phyloP scores from a whole-genome alignment of 2,888 invertebrate species.

The Volucella inanis region DNA sequence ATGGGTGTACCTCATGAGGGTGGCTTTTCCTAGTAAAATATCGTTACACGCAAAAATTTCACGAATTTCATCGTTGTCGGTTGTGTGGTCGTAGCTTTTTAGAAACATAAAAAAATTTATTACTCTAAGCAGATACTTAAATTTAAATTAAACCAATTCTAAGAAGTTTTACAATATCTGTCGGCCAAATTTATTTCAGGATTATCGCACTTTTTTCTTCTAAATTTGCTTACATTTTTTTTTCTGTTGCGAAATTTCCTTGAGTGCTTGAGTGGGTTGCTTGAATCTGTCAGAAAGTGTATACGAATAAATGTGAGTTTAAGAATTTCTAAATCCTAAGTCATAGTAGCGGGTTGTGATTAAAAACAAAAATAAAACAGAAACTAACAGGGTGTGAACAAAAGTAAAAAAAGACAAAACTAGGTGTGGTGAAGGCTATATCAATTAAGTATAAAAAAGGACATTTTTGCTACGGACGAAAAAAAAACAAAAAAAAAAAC shows the following conservation, averaged over 20 bases:
- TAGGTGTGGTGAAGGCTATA: conserved; percentile 73
- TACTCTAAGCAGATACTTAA: conserved; percentile 64
- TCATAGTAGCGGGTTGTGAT: conserved; percentile 39
- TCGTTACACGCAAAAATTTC: conserved; percentile 78
- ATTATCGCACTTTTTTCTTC: conserved; percentile 24
- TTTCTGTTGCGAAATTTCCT: conserved; percentile 48
- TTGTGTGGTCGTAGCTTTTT: conserved; percentile 80
- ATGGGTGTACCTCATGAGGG: conserved; percentile 71
- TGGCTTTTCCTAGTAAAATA: conserved; percentile 66
- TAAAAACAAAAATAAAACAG: conserved; percentile 23
- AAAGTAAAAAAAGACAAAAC: conserved; percentile 42
- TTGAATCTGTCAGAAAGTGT: conserved; percentile 39
- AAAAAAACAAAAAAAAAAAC: conserved; percentile 54
- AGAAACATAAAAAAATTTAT: conserved; percentile 74
- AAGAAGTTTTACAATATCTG: conserved; percentile 12
- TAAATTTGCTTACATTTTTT: conserved; percentile 52
- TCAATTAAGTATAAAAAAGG: conserved; percentile 66
- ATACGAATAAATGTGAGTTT: conserved; percentile 49
- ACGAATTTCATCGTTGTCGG: conserved; percentile 83
- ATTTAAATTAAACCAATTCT: conserved; percentile 33
- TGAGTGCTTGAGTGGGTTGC: conserved; percentile 58
- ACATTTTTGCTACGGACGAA: conserved; percentile 61
- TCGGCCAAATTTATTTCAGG: conserved; percentile 28
- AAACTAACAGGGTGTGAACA: conserved; percentile 34
- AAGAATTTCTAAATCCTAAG: conserved; percentile 10